Evolutionary conservation across 35 echinoderm and acorn worm species (phyloP).

Genomic region (Lytechinus pictus): DNA sequence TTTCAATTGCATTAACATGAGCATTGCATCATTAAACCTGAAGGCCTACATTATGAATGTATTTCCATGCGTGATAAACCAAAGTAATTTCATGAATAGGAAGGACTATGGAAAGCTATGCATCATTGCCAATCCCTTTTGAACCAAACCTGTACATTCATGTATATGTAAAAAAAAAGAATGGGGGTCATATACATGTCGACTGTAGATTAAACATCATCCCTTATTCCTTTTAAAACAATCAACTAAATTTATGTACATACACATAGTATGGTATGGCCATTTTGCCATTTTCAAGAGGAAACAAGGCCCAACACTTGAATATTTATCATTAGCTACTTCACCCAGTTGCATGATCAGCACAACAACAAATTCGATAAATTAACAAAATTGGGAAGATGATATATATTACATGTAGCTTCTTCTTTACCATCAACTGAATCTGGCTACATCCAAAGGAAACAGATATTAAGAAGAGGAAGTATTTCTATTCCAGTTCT

Average conservation of each 20-base stretch:
- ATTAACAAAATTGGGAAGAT: neutral
- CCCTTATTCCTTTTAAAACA: neutral
- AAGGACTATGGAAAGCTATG: neutral
- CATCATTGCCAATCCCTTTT: neutral
- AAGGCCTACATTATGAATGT: neutral
- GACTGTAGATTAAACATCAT: neutral
- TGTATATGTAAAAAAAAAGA: neutral
- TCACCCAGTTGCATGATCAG: no score
- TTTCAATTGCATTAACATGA: neutral
- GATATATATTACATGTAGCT: neutral
- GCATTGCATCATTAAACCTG: neutral
- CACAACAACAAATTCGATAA: neutral
- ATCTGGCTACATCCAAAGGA: neutral
- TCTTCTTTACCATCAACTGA: neutral
- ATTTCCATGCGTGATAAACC: neutral
- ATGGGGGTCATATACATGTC: neutral
- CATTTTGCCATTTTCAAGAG: no score
- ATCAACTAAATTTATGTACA: no score
- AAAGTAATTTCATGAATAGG: neutral
- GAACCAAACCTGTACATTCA: neutral
- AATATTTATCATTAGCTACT: no score
- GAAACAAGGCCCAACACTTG: no score
- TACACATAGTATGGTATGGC: no score
- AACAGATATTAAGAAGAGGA: neutral
- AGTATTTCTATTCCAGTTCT: neutral